Evolutionary conservation across 2,113 vertebrate genomes (phyloP).

Genomic region (Sinocyclocheilus anophthalmus): DNA sequence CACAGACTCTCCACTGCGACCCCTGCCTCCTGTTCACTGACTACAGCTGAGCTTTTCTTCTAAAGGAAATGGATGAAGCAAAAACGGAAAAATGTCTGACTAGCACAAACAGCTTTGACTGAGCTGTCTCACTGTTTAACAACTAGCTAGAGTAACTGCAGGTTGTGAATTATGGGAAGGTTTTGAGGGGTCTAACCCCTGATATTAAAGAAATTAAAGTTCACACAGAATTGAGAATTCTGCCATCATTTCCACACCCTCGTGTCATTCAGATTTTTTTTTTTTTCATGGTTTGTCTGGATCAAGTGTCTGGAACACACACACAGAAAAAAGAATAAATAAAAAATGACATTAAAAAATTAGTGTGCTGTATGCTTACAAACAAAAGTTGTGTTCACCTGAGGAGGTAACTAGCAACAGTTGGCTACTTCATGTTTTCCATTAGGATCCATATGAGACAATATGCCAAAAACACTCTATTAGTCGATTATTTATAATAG

Average conservation of each 20-base stretch:
- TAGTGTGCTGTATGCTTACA: not conserved
- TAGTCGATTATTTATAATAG: not conserved
- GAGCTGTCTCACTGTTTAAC: not conserved
- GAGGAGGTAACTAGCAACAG: not conserved
- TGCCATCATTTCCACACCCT: no score
- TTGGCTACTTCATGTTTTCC: not conserved
- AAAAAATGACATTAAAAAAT: not conserved
- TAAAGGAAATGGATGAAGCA: not conserved
- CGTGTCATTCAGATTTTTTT: not conserved
- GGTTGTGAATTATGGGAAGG: not conserved
- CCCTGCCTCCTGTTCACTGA: not conserved
- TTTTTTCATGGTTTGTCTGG: not conserved
- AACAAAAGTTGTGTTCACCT: not conserved
- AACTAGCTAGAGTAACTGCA: not conserved
- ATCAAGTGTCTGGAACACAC: not conserved
- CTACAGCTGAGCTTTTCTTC: conserved; percentile 6
- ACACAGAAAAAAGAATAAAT: not conserved
- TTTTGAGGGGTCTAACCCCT: not conserved
- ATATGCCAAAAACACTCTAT: not conserved
- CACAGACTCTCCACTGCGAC: not conserved
- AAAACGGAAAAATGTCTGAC: not conserved
- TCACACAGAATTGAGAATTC: not conserved
- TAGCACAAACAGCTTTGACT: not conserved
- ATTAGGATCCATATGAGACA: not conserved
- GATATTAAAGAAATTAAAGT: not conserved